phyloP scores from a whole-genome alignment of 2,113 vertebrate genomes.

The Heterocephalus glaber region DNA sequence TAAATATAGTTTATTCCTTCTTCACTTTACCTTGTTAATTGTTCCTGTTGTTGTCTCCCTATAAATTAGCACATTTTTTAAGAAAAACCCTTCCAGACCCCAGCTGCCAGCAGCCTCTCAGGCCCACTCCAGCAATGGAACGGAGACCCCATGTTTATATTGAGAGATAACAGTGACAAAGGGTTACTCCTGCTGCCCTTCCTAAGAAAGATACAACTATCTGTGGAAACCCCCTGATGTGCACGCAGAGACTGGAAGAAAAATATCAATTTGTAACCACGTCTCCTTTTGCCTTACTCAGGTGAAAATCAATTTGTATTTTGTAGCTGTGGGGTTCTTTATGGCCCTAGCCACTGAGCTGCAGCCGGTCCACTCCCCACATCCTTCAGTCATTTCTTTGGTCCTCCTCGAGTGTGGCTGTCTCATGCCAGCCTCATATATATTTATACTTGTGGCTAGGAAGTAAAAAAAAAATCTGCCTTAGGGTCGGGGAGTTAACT shows the following conservation, averaged over 20 bases:
- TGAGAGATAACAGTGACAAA: neutral
- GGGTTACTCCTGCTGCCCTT: neutral
- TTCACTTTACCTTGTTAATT: neutral
- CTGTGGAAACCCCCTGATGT: neutral
- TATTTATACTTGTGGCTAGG: neutral
- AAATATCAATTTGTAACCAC: neutral
- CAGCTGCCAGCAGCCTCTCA: neutral
- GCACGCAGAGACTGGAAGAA: neutral
- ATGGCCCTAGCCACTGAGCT: neutral
- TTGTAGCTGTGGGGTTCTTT: neutral
- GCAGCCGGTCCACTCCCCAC: neutral
- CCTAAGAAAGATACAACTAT: neutral
- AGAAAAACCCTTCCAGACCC: neutral
- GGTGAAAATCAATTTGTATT: neutral
- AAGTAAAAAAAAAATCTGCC: neutral
- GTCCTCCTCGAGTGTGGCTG: neutral
- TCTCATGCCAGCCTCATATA: neutral
- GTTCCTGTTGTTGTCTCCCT: neutral
- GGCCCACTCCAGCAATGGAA: neutral
- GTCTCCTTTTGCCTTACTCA: neutral
- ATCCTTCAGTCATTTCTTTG: neutral
- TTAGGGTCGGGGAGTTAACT: too few relatives aligned
- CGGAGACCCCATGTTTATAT: neutral
- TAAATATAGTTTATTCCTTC: neutral
- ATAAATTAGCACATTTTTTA: constrained; percentile 8